These are phyloP conservation scores for Tiliqua scincoides DNA, from an alignment of 2,113 vertebrate genomes.

Conservation along the genomic window DNA sequence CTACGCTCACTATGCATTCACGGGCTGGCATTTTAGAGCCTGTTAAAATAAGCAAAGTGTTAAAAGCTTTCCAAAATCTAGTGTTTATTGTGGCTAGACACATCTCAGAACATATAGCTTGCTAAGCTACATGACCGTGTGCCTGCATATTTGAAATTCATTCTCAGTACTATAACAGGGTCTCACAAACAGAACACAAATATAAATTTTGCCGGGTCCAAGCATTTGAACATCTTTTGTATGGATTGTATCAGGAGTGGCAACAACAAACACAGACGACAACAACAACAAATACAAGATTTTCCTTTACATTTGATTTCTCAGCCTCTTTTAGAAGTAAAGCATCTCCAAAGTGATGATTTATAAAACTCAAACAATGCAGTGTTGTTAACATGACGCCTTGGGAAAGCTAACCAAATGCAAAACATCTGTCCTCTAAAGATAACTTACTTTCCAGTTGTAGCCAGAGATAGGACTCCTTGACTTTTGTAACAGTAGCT, in stretches of 20 bases:
- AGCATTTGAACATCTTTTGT: background rate
- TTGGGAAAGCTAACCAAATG: background rate
- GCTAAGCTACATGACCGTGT: background rate
- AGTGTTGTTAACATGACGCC: background rate
- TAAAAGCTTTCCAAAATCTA: background rate
- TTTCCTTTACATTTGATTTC: background rate
- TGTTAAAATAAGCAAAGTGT: conserved; percentile 63
- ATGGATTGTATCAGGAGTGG: background rate
- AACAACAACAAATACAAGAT: background rate
- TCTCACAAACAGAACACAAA: background rate
- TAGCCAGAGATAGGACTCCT: conserved; percentile 93
- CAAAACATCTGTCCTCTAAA: background rate
- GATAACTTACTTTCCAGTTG: conserved; percentile 87
- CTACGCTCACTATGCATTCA: conserved; percentile 91
- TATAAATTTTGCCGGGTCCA: background rate
- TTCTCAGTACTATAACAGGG: too few relatives aligned
- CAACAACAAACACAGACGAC: background rate
- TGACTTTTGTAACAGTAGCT: conserved; percentile 88
- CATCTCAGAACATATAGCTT: background rate
- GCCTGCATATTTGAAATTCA: background rate
- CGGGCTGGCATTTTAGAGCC: conserved; percentile 90
- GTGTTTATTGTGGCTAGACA: background rate
- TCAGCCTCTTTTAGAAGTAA: background rate
- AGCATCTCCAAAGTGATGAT: background rate
- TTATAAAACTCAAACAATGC: background rate